Conservation (phyloP, 2,888 invertebrate genomes). For the Chymomyza amoena region DNA sequence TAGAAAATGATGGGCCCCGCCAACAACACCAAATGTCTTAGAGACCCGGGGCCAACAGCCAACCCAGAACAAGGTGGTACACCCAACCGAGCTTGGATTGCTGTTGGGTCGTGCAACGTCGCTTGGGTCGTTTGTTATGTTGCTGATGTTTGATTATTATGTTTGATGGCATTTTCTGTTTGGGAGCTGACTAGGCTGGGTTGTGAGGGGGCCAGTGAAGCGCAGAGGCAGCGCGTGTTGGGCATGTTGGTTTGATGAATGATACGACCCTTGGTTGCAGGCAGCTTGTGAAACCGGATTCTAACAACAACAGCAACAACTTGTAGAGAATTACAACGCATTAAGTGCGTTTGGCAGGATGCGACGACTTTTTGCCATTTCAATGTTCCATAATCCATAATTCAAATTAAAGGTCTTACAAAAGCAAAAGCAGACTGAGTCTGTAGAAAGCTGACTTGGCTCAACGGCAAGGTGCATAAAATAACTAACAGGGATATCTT, state of each 20-base stretch:
- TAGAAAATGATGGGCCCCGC: slow-evolving; percentile 21
- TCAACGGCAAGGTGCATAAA: too few species aligned
- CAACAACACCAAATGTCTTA: background rate
- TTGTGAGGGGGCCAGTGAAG: background rate
- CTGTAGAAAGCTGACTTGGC: too few species aligned
- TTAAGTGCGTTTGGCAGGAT: slow-evolving; percentile 36
- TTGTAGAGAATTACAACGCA: slow-evolving; percentile 25
- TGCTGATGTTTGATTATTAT: slow-evolving; percentile 72
- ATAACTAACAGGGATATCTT: too few species aligned
- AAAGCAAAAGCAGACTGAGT: background rate
- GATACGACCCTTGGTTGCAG: slow-evolving; percentile 62
- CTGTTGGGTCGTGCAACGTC: background rate
- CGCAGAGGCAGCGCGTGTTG: background rate
- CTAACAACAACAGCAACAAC: slow-evolving; percentile 34
- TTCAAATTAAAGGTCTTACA: slow-evolving; percentile 23
- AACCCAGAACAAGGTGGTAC: slow-evolving; percentile 5
- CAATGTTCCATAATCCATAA: slow-evolving; percentile 25
- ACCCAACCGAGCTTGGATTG: slow-evolving; percentile 46
- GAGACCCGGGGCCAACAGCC: background rate
- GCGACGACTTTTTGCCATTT: background rate
- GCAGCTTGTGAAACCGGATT: slow-evolving; percentile 51
- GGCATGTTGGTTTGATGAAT: slow-evolving; percentile 59
- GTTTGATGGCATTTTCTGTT: slow-evolving; percentile 63
- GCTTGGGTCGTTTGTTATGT: slow-evolving; percentile 67
- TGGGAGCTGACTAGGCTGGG: slow-evolving; percentile 20